phyloP scores from a whole-genome alignment of 2,797 vertebrate species.

The Hephaestus fuliginosus region DNA sequence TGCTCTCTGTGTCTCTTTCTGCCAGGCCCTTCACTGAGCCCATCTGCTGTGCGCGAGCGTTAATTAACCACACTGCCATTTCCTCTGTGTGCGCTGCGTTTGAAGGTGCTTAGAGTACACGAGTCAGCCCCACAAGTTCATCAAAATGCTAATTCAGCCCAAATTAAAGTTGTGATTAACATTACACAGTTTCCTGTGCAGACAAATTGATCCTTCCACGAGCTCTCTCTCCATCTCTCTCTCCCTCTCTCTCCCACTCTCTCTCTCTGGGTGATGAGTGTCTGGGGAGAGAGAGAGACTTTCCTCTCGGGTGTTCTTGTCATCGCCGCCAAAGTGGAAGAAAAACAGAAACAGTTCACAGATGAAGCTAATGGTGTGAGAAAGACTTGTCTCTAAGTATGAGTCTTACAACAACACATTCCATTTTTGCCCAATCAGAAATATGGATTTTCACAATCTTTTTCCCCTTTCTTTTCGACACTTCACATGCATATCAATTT shows the following conservation, averaged over 20 bases:
- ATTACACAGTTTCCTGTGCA: conserved; percentile 97
- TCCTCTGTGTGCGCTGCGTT: conserved; percentile 92
- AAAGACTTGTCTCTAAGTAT: conserved; percentile 32
- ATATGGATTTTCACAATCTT: conserved; percentile 20
- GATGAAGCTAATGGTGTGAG: conserved; percentile 40
- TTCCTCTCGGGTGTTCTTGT: conserved; percentile 62
- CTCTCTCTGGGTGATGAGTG: conserved; percentile 65
- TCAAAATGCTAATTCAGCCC: conserved; percentile 99
- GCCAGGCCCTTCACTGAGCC: conserved; percentile 91
- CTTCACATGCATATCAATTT: conserved; percentile 40
- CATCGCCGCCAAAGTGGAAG: conserved; percentile 58
- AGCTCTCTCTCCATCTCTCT: conserved; percentile 72
- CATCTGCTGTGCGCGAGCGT: conserved; percentile 96
- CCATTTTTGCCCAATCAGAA: background rate
- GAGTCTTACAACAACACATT: conserved; percentile 13
- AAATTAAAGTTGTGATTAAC: conserved; percentile 99
- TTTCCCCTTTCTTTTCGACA: background rate
- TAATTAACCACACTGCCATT: conserved; percentile 98
- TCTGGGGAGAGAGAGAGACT: conserved; percentile 62
- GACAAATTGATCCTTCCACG: conserved; percentile 94
- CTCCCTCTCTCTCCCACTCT: conserved; percentile 26
- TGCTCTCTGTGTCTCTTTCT: conserved; percentile 69
- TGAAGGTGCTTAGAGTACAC: conserved; percentile 93
- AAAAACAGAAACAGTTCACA: conserved; percentile 56
- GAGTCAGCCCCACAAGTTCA: conserved; percentile 96